These are phyloP conservation scores for Todiramphus chloris DNA, from an alignment of 2,113 vertebrate species.

Conservation along the genomic window DNA sequence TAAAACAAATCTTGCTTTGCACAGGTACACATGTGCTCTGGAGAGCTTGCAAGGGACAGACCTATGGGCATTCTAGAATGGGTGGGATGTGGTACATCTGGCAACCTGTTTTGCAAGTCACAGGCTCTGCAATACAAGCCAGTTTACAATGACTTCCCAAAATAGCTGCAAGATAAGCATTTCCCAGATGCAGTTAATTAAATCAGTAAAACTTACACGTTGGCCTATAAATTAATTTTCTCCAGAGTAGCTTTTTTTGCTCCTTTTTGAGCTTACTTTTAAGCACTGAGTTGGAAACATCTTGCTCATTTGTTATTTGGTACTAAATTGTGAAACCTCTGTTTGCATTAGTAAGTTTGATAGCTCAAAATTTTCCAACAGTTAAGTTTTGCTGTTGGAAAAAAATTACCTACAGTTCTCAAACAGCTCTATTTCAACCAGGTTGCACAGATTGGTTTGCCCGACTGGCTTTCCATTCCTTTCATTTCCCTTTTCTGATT, in stretches of 20 bases:
- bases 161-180: not conserved
- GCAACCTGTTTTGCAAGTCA: not conserved
- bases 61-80: rapidly evolving
- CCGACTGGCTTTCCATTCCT: not conserved
- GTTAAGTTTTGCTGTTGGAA: not conserved
- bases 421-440: not conserved
- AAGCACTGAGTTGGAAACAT: not conserved
- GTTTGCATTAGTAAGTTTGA: not conserved
- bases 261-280: not conserved
- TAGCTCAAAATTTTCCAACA: not conserved
- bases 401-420: not conserved
- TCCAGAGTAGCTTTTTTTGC: not conserved
- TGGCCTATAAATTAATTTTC: not conserved
- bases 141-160: conserved; percentile 1
- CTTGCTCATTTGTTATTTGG: not conserved
- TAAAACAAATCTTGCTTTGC: not conserved
- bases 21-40: rapidly evolving
- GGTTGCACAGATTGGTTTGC: not conserved
- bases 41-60: not conserved
- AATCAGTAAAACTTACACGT: not conserved
- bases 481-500: not conserved
- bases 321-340: not conserved
- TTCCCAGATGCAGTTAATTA: conserved; percentile 1
- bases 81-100: not conserved
- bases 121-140: not conserved